Conservation (phyloP, 2,888 invertebrate genomes). For the Agonopterix alstromeriana region DNA sequence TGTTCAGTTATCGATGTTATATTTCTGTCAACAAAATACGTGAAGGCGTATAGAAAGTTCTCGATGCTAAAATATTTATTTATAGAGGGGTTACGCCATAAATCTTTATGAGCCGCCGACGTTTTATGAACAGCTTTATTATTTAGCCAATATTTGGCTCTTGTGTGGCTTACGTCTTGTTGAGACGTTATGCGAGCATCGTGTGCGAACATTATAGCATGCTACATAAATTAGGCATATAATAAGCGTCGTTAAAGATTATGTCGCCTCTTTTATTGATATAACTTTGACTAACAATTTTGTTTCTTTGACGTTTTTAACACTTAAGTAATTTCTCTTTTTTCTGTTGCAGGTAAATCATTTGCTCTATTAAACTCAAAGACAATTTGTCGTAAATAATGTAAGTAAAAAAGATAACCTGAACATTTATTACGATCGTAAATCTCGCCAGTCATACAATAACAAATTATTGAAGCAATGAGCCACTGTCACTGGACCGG, state of each 20-base stretch:
- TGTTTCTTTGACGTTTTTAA: background rate
- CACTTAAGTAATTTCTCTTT: background rate
- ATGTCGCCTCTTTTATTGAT: too few relatives aligned
- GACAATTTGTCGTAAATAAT: too few relatives aligned
- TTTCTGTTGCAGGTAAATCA: slow-evolving; percentile 9
- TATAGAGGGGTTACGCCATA: slow-evolving; percentile 18
- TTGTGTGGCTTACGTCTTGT: slow-evolving; percentile 3
- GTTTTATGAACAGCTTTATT: slow-evolving; percentile 19
- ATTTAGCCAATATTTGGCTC: slow-evolving; percentile 5
- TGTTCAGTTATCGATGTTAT: slow-evolving; percentile 1
- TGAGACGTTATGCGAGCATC: background rate
- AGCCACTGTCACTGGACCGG: too few relatives aligned
- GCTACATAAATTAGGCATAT: too few relatives aligned
- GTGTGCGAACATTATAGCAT: too few relatives aligned
- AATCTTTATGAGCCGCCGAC: slow-evolving; percentile 23
- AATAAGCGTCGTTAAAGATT: too few relatives aligned
- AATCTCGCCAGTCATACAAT: too few relatives aligned
- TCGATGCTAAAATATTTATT: slow-evolving; percentile 20
- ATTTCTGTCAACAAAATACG: slow-evolving; percentile 6
- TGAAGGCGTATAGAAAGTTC: slow-evolving; percentile 18
- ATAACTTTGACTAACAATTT: too few relatives aligned
- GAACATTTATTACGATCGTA: too few relatives aligned
- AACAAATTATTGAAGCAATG: too few relatives aligned
- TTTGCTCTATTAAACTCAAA: background rate
- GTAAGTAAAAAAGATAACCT: too few relatives aligned